Evolutionary conservation across 2,113 vertebrate genomes (phyloP), one percentile per base, ranked within the genome.

Genomic region (Willisornis vidua): DNA sequence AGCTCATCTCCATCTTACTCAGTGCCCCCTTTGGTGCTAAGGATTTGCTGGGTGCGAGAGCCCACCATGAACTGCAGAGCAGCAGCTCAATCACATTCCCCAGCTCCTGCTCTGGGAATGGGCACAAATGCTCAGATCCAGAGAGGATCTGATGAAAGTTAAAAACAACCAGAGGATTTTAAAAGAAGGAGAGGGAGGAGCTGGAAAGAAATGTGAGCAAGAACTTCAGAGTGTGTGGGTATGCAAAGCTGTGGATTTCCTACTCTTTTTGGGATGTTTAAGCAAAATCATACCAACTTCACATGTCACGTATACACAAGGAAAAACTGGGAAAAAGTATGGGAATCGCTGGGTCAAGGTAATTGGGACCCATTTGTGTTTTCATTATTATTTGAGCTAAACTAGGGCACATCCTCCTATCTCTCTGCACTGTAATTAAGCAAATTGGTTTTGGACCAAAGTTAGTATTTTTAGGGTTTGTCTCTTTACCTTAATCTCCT

Each of bases 171-270:
- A 31, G 45, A 52, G 24, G 5, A 3, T 48, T 86, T 86, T 31
- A 3, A 2, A 35, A 46, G 46, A 63, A 45, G 17, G 23, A 25
- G 16, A 52, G 33, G 31, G 49, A 83, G 24, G 72, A 71, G 22
- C 57, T 87, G 49, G 54, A 41, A 75, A 72, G 54, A 71, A 93
- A 61, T 4, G 19, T 16, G 37, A 75, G 29, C 26, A 37, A 70
- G 71, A 79, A 66, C 67, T 76, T 91, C 37, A n/a, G n/a, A 33
- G 66, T 8, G 4, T 41, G 41, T 46, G 41, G 24, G 15, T 93
- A 66, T 93, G 85, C 87, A 85, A 62, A 94, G 46, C 26, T 87
- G 75, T 95, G 67, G 35, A 86, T 92, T 92, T 86, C 55, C 26
- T 94, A 28, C 11, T 87, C 41, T 75, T 73, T 83, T 82, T 33